phyloP scores from a whole-genome alignment of 1,140 invertebrate genomes.

The Cyclina sinensis region DNA sequence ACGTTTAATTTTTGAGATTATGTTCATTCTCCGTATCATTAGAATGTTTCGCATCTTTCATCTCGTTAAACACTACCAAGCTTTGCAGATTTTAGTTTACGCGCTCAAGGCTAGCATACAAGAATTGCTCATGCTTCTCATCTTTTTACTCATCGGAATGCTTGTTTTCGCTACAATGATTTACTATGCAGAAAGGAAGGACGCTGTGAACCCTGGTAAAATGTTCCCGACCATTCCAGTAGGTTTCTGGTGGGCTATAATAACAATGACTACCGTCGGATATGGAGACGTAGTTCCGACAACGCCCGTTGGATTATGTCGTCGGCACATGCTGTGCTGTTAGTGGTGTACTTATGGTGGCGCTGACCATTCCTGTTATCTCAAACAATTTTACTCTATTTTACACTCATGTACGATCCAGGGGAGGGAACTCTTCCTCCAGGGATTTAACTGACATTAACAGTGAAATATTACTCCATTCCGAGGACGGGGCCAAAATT shows the following conservation, averaged over 20 bases:
- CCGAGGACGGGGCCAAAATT: constrained; percentile 64
- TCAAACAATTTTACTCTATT: constrained; percentile 85
- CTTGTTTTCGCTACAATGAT: constrained; percentile 99
- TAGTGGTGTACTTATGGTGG: constrained; percentile 82
- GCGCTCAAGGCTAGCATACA: constrained; percentile 84
- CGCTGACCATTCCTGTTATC: constrained; percentile 84
- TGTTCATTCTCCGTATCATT: constrained; percentile 83
- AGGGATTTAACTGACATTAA: constrained; percentile 43
- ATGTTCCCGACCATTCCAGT: constrained; percentile 84
- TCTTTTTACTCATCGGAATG: constrained; percentile 98
- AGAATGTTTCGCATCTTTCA: constrained; percentile 85
- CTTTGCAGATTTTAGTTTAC: constrained; percentile 82
- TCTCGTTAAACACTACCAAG: constrained; percentile 82
- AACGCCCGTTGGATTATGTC: constrained; percentile 88
- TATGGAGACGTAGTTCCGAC: constrained; percentile 86
- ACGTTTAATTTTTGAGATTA: constrained; percentile 79
- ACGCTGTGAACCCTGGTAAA: constrained; percentile 75
- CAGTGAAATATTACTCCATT: constrained; percentile 53
- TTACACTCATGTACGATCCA: constrained; percentile 82
- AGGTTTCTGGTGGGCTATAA: constrained; percentile 88
- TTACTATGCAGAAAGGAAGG: constrained; percentile 96
- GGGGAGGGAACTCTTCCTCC: constrained; percentile 62
- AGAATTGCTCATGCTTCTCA: constrained; percentile 92
- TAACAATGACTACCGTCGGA: constrained; percentile 89
- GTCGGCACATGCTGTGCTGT: constrained; percentile 83